Base-by-base conservation (phyloP, 2,797 vertebrate species). In the Galaxias olidus region DNA sequence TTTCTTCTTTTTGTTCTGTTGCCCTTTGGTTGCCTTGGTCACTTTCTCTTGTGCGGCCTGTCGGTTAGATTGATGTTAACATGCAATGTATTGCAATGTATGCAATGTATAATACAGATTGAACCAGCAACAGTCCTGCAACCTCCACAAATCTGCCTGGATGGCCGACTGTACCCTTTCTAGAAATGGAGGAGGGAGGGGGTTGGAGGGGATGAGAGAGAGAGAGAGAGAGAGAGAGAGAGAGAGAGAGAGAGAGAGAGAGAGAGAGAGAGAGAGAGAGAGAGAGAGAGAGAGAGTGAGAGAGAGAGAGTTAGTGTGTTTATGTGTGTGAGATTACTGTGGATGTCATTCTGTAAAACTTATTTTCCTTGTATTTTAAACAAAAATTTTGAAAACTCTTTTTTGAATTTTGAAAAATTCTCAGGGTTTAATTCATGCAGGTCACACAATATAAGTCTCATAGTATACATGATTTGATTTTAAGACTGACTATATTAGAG, bases 41-140 rank as follows among this genome's bases (percentile, higher is more conserved):
- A 19, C 61, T 41, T 7, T 44, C 40, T 19, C 46, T 50, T 14
- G 10, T 13, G 4, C 47, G 15, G 12, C 14, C 44, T 48, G 11
- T 13, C 45, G 10, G 30, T 30, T 30, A 30, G 30, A 30, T 3
- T 6, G 30, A 30, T 30, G 51, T 55, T 15, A 66, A 61, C 20
- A 71, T 55, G 64, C 48, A 15, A 4, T 40, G 61, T 68, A 19
- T 50, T 56, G 56, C n/a, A 50, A 72, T 69, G 69, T n/a, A 71
- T 55, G 64, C 48, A 15, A 4, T 40, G 61, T 68, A 19, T 50
- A 50, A 72, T 69, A 81, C 41, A 61, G 66, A 81, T 69, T 54
- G 52, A 11, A 45, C 63, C 63, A 58, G 62, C 59, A 55, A 49
- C 54, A 59, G 49, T 49, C 40, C 71, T 66, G 62, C 59, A 68